These are phyloP conservation scores for Brachypalpus laphriformis DNA, from an alignment of 2,888 invertebrate species.

Conservation along the genomic window DNA sequence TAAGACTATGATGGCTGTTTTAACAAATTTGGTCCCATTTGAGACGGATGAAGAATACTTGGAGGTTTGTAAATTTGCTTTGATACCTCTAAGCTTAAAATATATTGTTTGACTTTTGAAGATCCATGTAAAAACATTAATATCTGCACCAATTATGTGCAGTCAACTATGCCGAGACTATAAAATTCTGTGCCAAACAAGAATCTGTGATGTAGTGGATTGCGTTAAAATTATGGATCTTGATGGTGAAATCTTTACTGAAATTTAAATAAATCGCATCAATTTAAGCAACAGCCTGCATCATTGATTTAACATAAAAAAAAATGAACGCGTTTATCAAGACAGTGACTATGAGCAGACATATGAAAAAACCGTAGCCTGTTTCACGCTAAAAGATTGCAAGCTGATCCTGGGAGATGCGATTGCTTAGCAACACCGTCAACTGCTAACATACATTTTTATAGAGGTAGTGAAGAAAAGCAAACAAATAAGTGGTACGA, in stretches of 20 bases:
- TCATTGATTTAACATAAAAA: too few species aligned
- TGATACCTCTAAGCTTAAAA: background rate
- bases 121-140: slow-evolving; percentile 79
- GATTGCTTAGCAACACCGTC: too few species aligned
- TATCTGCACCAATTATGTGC: slow-evolving; percentile 79
- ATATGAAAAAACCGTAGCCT: too few species aligned
- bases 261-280: background rate
- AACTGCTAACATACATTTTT: too few species aligned
- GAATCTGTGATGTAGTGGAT: slow-evolving; percentile 76
- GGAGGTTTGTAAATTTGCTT: slow-evolving; percentile 76
- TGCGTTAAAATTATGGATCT: slow-evolving; percentile 42
- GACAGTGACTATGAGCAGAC: too few species aligned
- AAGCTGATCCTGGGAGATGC: too few species aligned
- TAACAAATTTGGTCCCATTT: slow-evolving; percentile 78
- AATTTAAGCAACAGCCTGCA: too few species aligned
- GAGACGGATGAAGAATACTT: slow-evolving; percentile 79
- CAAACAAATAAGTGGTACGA: too few species aligned
- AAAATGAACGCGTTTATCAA: too few species aligned
- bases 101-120: slow-evolving; percentile 52
- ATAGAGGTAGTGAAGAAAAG: too few species aligned
- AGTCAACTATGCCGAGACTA: slow-evolving; percentile 80
- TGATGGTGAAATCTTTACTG: slow-evolving; percentile 61
- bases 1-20: slow-evolving; percentile 76
- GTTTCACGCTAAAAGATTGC: too few species aligned
- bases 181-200: slow-evolving; percentile 79